Evolutionary conservation across 2,888 invertebrate genomes (phyloP), one percentile per base, ranked within the genome.

Genomic region (Malthinus flaveolus): DNA sequence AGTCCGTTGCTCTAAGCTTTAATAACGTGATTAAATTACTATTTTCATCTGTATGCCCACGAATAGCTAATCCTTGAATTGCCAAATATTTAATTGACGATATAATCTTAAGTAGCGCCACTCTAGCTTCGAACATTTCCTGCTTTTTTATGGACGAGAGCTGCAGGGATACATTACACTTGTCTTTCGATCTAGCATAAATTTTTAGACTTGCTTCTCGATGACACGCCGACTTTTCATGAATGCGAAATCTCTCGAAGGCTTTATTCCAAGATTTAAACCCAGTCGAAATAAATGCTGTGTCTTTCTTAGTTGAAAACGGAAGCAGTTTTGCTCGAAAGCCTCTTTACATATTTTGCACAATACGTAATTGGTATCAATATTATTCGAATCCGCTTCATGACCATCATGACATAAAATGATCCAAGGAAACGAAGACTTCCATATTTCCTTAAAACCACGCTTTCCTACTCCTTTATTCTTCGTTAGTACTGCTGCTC

Each of bases 21-120:
- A 59, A 36, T 12, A 59, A 32, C 15, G 32, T 44, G 1, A 33
- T 33, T n/a, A 49, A 54, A 37, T 54, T 59, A 6, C 53, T 52
- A 8, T 49, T 1, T 12, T 45, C 36, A 5, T 54, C 53, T 1
- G 7, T 49, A 13, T 59, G 52, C 3, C 58, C 53, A 9, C 49
- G 42, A 10, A 49, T 3, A 10, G 45, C 44, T 4, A 58, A 8
- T 31, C 49, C 58, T 44, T 45, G 45, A n/a, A 5, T 7, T 11
- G 35, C 49, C 32, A 53, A 39, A 42, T 31, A 58, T 53, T 35
- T 33, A 4, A 58, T 1, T 10, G 53, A 35, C 3, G 11, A 7
- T 42, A 53, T 53, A 13, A 58, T 58, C 11, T 46, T 46, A 1
- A 46, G 32, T 6, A 46, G 7, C 5, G 45, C 45, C 1, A 5